phyloP scores from a whole-genome alignment of 2,888 invertebrate species.

The Noctua janthina region DNA sequence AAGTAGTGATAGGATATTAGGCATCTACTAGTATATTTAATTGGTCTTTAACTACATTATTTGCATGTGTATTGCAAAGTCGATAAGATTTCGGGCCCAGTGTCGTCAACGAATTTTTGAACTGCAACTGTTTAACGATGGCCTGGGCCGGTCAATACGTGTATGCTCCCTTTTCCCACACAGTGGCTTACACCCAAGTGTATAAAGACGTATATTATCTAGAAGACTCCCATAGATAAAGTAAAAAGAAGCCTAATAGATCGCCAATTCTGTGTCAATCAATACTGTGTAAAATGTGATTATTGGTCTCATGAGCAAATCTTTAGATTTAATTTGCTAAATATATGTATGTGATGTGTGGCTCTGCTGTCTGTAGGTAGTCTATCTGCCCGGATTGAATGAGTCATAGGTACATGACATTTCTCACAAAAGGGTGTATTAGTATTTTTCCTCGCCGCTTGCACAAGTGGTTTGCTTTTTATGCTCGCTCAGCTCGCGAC shows the following conservation, averaged over 20 bases:
- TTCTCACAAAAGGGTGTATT: neutral
- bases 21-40: conserved; percentile 17
- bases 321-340: neutral
- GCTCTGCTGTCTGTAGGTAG: neutral
- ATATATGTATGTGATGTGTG: neutral
- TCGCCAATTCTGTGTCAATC: neutral
- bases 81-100: neutral
- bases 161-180: neutral
- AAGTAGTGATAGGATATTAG: neutral
- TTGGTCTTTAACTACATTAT: neutral
- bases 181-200: neutral
- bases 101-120: neutral
- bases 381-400: neutral
- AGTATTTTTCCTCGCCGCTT: neutral
- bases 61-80: neutral
- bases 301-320: neutral
- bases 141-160: neutral
- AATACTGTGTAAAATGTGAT: neutral
- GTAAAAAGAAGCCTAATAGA: neutral
- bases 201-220: neutral
- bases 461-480: neutral
- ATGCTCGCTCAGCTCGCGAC: neutral
- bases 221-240: neutral
- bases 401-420: neutral
- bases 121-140: neutral